A percentile compares a stretch with the other conserved stretches of the same genome.
Evolutionary conservation across 2,888 invertebrate genomes (phyloP).

Genomic region (Lydus trimaculatus): DNA sequence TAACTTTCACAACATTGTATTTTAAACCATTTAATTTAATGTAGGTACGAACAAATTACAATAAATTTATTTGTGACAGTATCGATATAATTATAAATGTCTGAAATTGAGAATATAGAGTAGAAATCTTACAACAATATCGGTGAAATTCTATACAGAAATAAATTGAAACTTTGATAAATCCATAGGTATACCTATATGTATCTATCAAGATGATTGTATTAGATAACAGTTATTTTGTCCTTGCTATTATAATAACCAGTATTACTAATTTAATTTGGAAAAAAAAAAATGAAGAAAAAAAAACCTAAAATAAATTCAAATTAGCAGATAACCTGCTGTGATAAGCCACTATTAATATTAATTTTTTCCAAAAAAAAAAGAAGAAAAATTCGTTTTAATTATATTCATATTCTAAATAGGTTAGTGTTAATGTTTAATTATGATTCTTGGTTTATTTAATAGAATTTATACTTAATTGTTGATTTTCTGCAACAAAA

Average conservation of each 20-base stretch:
- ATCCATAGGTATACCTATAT: too few relatives aligned
- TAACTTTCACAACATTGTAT: constrained; percentile 4
- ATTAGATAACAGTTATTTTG: background rate
- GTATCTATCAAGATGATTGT: background rate
- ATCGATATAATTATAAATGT: constrained; percentile 28
- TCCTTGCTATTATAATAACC: background rate
- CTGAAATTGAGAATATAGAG: constrained; percentile 17
- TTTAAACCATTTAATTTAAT: background rate
- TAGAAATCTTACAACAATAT: background rate
- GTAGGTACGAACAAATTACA: background rate
- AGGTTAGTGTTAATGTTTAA: background rate
- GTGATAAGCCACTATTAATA: background rate
- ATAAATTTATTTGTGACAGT: constrained; percentile 29
- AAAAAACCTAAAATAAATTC: constrained; percentile 2
- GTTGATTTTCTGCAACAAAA: constrained; percentile 1
- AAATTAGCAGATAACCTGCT: background rate
- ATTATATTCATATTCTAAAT: background rate
- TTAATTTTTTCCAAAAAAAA: background rate
- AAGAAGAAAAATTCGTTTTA: too few relatives aligned
- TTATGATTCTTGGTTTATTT: background rate
- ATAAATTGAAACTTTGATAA: too few relatives aligned
- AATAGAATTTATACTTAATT: background rate
- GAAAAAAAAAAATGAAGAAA: background rate
- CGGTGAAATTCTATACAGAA: background rate
- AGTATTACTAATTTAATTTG: background rate